A percentile compares a stretch with the other conserved stretches of the same genome.
These are phyloP conservation scores for Lycaon pictus DNA, from an alignment of 2,113 vertebrate genomes.

Conservation along the genomic window DNA sequence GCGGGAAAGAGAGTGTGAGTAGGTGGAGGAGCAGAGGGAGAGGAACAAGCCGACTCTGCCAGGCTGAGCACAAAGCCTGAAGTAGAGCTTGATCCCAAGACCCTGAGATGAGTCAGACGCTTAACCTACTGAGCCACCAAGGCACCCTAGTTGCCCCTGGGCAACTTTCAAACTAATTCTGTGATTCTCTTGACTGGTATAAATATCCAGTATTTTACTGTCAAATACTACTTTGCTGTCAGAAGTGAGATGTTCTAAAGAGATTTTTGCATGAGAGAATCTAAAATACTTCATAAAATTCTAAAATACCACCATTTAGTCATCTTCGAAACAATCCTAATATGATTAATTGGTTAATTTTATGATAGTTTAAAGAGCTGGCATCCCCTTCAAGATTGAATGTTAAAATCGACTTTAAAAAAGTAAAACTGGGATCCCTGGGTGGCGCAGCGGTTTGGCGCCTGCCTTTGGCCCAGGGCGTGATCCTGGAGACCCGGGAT, in stretches of 20 bases:
- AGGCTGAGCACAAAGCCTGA: neutral
- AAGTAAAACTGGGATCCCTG: neutral
- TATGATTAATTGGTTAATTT: neutral
- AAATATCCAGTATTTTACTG: neutral
- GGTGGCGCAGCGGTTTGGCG: too few species aligned
- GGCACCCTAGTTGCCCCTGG: neutral
- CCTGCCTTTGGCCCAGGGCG: too few species aligned
- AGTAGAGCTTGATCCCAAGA: neutral
- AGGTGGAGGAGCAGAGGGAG: neutral
- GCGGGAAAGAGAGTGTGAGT: neutral
- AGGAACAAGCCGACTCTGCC: neutral
- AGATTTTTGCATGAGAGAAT: neutral
- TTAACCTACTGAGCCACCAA: neutral
- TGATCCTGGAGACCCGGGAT: too few species aligned
- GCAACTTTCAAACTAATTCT: conserved; percentile 8
- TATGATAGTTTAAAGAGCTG: neutral
- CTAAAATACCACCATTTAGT: neutral
- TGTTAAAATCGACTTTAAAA: conserved; percentile 1
- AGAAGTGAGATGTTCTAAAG: neutral
- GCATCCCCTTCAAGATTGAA: neutral
- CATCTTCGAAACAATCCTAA: neutral
- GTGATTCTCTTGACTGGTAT: neutral
- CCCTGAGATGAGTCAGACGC: neutral
- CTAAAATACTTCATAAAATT: neutral
- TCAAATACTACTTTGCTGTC: neutral